These are phyloP conservation scores for Bolinopsis microptera DNA, from an alignment of 37 sponge, comb jelly and placozoan genomes.

Conservation along the genomic window DNA sequence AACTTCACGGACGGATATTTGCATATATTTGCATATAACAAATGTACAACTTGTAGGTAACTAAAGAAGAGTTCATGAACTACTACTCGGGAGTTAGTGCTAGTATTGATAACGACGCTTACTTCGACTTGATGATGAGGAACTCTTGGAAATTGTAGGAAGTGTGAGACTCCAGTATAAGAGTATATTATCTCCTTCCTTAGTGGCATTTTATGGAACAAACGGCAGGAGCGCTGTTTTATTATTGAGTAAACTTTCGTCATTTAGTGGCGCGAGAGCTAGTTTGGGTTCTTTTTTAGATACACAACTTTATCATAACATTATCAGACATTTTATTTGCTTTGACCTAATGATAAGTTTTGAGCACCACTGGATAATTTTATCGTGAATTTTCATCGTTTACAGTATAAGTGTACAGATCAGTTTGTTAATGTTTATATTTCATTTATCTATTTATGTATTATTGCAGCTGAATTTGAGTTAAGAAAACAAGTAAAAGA, in stretches of 20 bases:
- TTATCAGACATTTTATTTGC: not conserved
- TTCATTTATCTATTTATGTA: not conserved
- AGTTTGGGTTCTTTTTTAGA: too few relatives aligned
- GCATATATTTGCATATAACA: too few relatives aligned
- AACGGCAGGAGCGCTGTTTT: too few relatives aligned
- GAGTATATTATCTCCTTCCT: not conserved
- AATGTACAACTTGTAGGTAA: too few relatives aligned
- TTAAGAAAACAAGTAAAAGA: not conserved
- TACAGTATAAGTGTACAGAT: not conserved
- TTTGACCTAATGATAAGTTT: not conserved
- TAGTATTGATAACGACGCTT: slow-evolving; percentile 88
- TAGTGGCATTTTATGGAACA: too few relatives aligned
- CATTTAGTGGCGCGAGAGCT: too few relatives aligned
- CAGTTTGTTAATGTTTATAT: not conserved
- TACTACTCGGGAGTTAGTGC: slow-evolving; percentile 97
- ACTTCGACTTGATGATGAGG: slow-evolving; percentile 99
- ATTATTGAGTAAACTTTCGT: too few relatives aligned
- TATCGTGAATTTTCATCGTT: too few relatives aligned
- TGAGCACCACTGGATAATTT: not conserved
- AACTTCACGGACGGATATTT: too few relatives aligned
- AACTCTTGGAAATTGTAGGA: slow-evolving; percentile 90
- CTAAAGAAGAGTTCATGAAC: slow-evolving; percentile 90
- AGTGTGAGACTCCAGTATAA: not conserved
- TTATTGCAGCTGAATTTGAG: not conserved
- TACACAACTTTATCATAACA: too few relatives aligned